Evolutionary conservation across 2,888 invertebrate species (phyloP).

Genomic region (Acronicta alni): DNA sequence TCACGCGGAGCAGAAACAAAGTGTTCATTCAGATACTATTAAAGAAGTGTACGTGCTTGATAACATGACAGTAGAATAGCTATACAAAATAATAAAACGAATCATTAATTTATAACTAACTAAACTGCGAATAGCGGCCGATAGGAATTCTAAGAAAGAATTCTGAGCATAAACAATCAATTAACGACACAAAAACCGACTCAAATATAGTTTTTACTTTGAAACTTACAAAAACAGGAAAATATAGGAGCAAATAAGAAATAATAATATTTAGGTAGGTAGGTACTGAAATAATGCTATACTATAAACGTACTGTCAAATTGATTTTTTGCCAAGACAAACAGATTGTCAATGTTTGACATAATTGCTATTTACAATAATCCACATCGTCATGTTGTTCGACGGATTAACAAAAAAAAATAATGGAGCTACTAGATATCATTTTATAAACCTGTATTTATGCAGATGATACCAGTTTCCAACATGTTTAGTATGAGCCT

Average conservation of each 20-base stretch:
- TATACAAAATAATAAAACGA: slow-evolving; percentile 52
- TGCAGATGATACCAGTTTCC: slow-evolving; percentile 50
- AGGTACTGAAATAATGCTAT: neutral
- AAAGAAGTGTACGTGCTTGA: slow-evolving; percentile 59
- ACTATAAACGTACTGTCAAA: slow-evolving; percentile 8
- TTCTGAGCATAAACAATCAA: slow-evolving; percentile 53
- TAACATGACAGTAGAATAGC: slow-evolving; percentile 57
- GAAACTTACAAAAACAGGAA: slow-evolving; percentile 8
- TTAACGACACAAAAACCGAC: slow-evolving; percentile 39
- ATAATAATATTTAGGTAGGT: too few relatives aligned
- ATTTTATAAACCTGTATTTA: slow-evolving; percentile 52
- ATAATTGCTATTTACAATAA: slow-evolving; percentile 40
- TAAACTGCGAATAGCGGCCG: slow-evolving; percentile 50
- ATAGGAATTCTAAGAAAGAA: slow-evolving; percentile 57
- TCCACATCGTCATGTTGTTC: slow-evolving; percentile 29
- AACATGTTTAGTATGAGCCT: slow-evolving; percentile 31
- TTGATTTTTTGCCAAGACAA: slow-evolving; percentile 28
- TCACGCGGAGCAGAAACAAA: slow-evolving; percentile 57
- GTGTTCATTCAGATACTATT: slow-evolving; percentile 53
- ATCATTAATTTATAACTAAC: slow-evolving; percentile 58
- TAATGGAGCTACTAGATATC: slow-evolving; percentile 43
- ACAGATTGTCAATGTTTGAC: slow-evolving; percentile 35
- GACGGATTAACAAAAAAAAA: slow-evolving; percentile 45
- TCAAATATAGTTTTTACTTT: slow-evolving; percentile 20
- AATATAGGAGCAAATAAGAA: slow-evolving; percentile 5